These are phyloP conservation scores for Nymphalis c-album DNA, from an alignment of 2,888 invertebrate genomes.

Conservation along the genomic window DNA sequence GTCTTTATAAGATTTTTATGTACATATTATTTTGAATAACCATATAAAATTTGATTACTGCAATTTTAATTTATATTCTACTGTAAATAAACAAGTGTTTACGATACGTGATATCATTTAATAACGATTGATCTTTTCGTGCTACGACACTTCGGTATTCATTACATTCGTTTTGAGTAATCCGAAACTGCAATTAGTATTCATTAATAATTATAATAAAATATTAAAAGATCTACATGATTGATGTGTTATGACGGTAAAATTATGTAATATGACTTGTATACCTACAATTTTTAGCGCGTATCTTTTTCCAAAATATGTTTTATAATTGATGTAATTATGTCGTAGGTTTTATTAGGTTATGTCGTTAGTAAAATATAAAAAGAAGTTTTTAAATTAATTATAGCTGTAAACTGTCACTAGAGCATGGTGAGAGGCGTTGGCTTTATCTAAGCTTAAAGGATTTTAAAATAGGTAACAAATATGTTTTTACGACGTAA, in stretches of 20 bases:
- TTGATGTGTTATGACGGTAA: neutral
- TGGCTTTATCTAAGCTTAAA: too few species aligned
- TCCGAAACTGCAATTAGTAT: neutral
- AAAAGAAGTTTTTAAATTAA: too few species aligned
- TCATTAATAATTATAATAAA: neutral
- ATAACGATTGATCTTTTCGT: neutral
- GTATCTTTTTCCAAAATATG: too few species aligned
- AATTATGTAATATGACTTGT: too few species aligned
- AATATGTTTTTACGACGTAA: too few species aligned
- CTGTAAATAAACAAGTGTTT: neutral
- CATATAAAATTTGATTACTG: conserved; percentile 15
- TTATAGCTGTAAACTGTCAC: too few species aligned
- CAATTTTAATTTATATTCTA: conserved; percentile 2
- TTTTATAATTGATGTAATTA: too few species aligned
- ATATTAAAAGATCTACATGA: neutral
- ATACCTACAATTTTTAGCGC: too few species aligned
- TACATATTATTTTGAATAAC: conserved; percentile 2
- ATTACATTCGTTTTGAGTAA: conserved; percentile 3
- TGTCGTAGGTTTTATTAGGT: too few species aligned
- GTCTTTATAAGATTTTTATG: conserved; percentile 27
- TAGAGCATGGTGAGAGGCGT: too few species aligned
- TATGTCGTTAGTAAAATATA: too few species aligned
- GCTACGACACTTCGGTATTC: neutral
- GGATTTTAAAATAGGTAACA: too few species aligned
- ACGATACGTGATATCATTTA: conserved; percentile 3